Evolutionary conservation across 2,797 vertebrate species (phyloP), one percentile per base, ranked within the genome.

Genomic region (Peromyscus nudipes): DNA sequence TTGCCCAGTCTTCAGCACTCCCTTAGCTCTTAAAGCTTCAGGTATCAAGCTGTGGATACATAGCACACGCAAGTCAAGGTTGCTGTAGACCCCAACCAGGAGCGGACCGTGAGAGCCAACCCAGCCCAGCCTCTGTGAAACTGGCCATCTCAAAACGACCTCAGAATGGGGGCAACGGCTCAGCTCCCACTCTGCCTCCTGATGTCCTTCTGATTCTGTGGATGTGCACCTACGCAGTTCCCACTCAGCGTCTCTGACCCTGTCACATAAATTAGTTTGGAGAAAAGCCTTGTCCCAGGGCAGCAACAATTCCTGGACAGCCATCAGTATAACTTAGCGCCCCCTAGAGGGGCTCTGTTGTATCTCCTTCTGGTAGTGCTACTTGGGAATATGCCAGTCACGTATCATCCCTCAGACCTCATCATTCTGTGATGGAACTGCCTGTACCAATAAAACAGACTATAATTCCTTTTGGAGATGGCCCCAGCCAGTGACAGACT

Each of bases 41-140:
- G 6, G 34, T 69, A 69, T n/a, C 31, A 69, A 69, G 14, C 31
- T 14, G 6, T 69, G 29, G 31, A 0, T 34, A 69, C 14, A 67
- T 14, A 0, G 0, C 5, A 67, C 1, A 1, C 2, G 31, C 65
- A 69, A 52, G 52, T 34, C 31, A 69, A 34, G 6, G 31, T 16
- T 16, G 13, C 31, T 69, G 31, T n/a, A 69, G 31, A 69, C 2
- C 31, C 34, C 31, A 69, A 34, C 65, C 31, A 69, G 31, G 65
- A 31, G 65, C 2, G 13, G 31, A 69, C 16, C 6, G 0, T n/a
- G n/a, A n/a, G 31, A 6, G 12, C 31, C 12, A 0, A 34, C 13
- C 31, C 65, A 69, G 14, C 16, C 31, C 4, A 69, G 65, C 31
- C 16, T 34, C 65, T 69, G 65, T 69, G 65, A 34, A 69, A 69